Evolutionary conservation across 2,113 vertebrate species (phyloP).

Genomic region (Vidua macroura): DNA sequence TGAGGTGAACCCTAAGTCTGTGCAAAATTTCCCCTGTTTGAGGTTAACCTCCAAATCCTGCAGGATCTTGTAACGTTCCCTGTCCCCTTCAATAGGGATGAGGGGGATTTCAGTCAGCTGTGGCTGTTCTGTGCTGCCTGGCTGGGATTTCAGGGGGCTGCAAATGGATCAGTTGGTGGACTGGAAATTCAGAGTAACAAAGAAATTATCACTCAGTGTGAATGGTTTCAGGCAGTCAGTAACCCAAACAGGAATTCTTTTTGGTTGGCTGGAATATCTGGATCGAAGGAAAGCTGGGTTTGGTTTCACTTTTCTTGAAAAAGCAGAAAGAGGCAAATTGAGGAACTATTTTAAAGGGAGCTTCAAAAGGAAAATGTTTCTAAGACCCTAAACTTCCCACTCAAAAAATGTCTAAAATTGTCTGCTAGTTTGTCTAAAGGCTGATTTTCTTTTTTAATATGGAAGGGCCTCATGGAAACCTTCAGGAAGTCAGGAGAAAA

Average conservation of each 20-base stretch:
- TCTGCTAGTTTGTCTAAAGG: neutral
- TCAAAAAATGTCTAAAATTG: neutral
- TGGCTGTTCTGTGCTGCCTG: neutral
- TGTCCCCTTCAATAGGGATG: neutral
- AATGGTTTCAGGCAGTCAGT: neutral
- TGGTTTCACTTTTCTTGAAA: neutral
- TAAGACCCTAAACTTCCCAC: neutral
- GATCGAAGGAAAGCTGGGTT: neutral
- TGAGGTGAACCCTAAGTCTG: neutral
- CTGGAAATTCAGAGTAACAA: neutral
- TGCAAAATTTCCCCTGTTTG: neutral
- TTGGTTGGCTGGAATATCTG: neutral
- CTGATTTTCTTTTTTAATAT: neutral
- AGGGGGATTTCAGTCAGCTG: neutral
- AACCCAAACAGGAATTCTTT: neutral
- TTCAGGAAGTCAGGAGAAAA: neutral
- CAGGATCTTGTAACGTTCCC: accelerated
- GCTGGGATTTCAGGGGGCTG: neutral
- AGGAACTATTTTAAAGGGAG: neutral
- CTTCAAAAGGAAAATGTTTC: neutral
- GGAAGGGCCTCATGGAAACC: neutral
- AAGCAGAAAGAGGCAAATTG: neutral
- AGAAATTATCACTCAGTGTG: neutral
- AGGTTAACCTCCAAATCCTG: neutral
- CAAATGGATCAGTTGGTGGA: neutral